Base-by-base conservation (phyloP, 2,113 vertebrate genomes). In the Micromys minutus region DNA sequence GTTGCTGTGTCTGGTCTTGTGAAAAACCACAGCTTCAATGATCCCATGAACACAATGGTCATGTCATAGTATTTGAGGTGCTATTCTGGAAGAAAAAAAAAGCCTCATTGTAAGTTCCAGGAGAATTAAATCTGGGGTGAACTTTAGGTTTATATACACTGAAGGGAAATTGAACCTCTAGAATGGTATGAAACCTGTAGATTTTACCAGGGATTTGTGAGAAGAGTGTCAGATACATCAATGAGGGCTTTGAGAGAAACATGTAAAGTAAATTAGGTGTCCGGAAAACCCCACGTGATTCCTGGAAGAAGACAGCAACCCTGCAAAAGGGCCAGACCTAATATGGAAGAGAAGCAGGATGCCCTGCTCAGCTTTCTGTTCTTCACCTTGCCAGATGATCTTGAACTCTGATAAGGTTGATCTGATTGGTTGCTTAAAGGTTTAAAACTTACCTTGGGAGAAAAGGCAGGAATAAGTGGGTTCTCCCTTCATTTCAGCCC, bases 321-420 rank as follows among this genome's bases (percentile, higher is more conserved):
- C 52, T 57, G 34, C 50, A 34, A 24, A 81, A 21, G 42, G 42
- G 7, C 26, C 9, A 0, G 9, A 10, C 5, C 31, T 11, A 7
- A 0, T 1, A 0, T 1, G 21, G 4, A 36, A 24, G 42, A 26
- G 47, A 22, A 69, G 42, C 5, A 34, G 22, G 0, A 1, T 0
- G 16, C 79, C 7, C 1, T 26, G 34, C 42, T 47, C 45, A 10
- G 5, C 86, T 71, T 21, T 13, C 55, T 42, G 47, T 21, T 45
- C 74, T 90, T 76, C 47, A 3, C 65, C 75, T 57, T 6, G 3
- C 76, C 72, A 69, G 31, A 45, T 21, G 16, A 19, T 31, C 31
- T 55, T 22, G n/a, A 0, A 3, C 34, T 47, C 81, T 31, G 12
- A 47, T 16, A 34, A 24, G 7, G 47, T 36, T 81, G 76, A 0